Percentiles rank a stretch among this genome's conserved stretches.
phyloP scores from a whole-genome alignment of 92 coral and sea anemone species.

The Palythoa heliodiscus region DNA sequence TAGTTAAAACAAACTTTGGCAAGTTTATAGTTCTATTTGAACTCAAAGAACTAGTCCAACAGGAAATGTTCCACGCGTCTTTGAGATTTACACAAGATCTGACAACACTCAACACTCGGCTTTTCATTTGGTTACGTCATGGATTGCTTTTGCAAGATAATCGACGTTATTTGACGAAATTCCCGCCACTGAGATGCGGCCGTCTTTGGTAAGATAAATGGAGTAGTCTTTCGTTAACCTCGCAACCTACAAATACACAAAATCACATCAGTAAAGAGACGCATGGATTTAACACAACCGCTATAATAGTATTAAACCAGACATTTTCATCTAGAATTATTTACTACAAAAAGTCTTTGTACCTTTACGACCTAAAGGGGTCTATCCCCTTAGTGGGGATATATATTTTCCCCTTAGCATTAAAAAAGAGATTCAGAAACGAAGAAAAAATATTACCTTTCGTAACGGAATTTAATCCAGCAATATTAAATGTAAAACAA shows the following conservation, averaged over 20 bases:
- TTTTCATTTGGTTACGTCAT: slow-evolving; percentile 83
- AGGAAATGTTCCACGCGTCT: not conserved
- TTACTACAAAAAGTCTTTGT: no score
- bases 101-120: not conserved
- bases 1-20: no score
- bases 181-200: slow-evolving; percentile 96
- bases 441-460: no score
- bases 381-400: no score
- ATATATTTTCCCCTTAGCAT: no score
- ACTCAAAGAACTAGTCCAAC: not conserved
- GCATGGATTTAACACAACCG: no score
- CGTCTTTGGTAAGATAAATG: slow-evolving; percentile 94
- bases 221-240: slow-evolving; percentile 91
- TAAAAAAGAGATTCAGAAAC: no score
- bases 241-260: slow-evolving; percentile 66
- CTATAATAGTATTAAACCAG: no score
- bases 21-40: not conserved
- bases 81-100: not conserved
- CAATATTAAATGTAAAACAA: no score
- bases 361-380: no score
- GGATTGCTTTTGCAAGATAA: slow-evolving; percentile 89
- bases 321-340: no score
- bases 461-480: no score
- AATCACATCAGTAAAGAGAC: not conserved
- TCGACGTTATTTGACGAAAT: slow-evolving; percentile 86